A percentile compares a stretch with the other conserved stretches of the same genome.
Evolutionary conservation across 2,888 invertebrate species (phyloP).

Genomic region (Thymelicus acteon): DNA sequence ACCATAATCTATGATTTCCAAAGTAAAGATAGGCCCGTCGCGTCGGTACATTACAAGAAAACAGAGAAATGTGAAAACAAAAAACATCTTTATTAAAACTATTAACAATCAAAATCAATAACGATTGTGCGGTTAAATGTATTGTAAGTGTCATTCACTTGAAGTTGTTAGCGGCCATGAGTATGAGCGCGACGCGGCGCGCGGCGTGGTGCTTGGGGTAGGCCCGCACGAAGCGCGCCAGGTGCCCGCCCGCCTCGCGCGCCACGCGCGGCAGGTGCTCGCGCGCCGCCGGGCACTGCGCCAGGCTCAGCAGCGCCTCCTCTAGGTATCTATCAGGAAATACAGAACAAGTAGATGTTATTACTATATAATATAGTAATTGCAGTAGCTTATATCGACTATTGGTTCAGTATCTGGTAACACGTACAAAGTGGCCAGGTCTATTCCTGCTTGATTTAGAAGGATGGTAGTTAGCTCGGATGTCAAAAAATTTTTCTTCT

Average conservation of each 20-base stretch:
- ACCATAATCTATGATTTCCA: too few relatives aligned
- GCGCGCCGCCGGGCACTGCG: slow-evolving; percentile 88
- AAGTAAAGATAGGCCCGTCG: too few relatives aligned
- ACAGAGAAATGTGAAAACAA: neutral
- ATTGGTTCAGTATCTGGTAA: too few relatives aligned
- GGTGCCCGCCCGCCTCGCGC: slow-evolving; percentile 88
- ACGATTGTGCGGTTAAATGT: neutral
- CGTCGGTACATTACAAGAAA: neutral
- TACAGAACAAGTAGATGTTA: neutral
- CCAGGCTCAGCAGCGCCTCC: slow-evolving; percentile 92
- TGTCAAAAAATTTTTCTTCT: too few relatives aligned
- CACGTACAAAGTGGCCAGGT: too few relatives aligned
- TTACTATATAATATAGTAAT: neutral
- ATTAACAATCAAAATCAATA: slow-evolving; percentile 23
- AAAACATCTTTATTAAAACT: slow-evolving; percentile 29
- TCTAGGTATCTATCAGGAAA: slow-evolving; percentile 89
- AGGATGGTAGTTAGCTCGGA: too few relatives aligned
- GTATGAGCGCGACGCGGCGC: slow-evolving; percentile 87
- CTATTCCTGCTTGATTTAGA: too few relatives aligned
- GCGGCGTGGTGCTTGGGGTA: slow-evolving; percentile 88
- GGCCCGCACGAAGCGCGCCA: slow-evolving; percentile 62
- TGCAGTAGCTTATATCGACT: too few relatives aligned
- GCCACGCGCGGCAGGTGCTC: slow-evolving; percentile 92
- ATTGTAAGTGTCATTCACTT: neutral
- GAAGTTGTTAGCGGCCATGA: slow-evolving; percentile 85